phyloP scores from a whole-genome alignment of 2,113 vertebrate genomes.

The Corythaeola cristata region DNA sequence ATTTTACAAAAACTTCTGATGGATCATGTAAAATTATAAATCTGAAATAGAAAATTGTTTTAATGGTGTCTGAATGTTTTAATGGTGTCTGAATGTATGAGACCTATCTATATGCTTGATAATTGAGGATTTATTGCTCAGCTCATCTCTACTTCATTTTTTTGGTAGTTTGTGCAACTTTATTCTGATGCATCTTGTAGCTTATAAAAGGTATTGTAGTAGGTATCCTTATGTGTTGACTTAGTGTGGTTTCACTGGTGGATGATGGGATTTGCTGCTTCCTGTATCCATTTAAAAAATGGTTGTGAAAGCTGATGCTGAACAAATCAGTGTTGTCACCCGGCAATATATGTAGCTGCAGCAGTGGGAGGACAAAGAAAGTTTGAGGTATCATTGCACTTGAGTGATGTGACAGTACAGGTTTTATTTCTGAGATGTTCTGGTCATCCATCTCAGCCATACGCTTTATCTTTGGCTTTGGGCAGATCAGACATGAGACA shows the following conservation, averaged over 20 bases:
- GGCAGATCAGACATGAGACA: neutral
- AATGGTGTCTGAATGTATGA: neutral
- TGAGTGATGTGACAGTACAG: neutral
- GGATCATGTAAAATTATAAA: neutral
- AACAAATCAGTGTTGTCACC: neutral
- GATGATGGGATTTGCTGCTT: neutral
- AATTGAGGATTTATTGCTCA: neutral
- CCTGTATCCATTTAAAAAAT: neutral
- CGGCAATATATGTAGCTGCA: neutral
- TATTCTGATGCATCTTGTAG: neutral
- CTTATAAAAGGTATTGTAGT: neutral
- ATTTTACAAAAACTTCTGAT: neutral
- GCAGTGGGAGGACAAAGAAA: neutral
- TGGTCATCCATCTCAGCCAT: neutral
- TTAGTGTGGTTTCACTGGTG: neutral
- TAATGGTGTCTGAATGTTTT: neutral
- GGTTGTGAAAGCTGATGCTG: neutral
- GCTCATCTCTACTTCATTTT: neutral
- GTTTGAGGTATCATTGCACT: neutral
- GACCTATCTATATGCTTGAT: neutral
- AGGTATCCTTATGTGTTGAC: neutral
- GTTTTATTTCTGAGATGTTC: neutral
- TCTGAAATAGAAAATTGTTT: neutral
- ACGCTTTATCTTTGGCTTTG: neutral
- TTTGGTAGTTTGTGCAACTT: neutral